Evolutionary conservation across 2,113 vertebrate genomes (phyloP).

Genomic region (Tamias sibiricus): DNA sequence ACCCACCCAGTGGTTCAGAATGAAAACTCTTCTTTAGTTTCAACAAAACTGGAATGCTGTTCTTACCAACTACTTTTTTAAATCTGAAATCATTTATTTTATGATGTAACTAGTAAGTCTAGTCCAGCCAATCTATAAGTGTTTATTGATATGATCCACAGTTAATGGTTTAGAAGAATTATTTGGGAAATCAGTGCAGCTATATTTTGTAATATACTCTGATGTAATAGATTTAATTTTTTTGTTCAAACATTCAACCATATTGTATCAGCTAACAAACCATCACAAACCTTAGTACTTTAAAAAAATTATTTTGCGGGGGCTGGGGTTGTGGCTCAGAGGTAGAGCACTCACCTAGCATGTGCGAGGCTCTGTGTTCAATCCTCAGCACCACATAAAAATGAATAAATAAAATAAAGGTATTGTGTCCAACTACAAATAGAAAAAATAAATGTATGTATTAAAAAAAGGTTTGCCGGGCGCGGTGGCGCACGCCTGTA

Average conservation of each 20-base stretch:
- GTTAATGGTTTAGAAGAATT: background rate
- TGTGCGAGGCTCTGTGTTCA: no score
- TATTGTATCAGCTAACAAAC: background rate
- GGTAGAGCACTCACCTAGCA: no score
- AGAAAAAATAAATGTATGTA: no score
- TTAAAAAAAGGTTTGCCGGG: no score
- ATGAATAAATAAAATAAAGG: no score
- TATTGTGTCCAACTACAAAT: no score
- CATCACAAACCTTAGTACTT: background rate
- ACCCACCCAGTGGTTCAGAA: background rate
- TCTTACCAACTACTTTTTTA: slow-evolving; percentile 19
- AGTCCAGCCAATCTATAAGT: background rate
- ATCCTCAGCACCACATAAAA: no score
- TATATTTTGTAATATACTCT: background rate
- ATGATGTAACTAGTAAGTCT: background rate
- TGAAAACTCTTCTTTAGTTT: slow-evolving; percentile 28
- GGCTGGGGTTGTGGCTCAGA: no score
- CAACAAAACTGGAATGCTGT: background rate
- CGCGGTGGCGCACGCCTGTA: no score
- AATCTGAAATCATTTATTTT: background rate
- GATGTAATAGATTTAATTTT: background rate
- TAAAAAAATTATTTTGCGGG: no score
- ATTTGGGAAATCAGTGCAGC: background rate
- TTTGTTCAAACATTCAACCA: background rate
- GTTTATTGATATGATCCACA: background rate